These are phyloP conservation scores for Scaptomyza flava DNA, from an alignment of 2,888 invertebrate species.

Conservation along the genomic window DNA sequence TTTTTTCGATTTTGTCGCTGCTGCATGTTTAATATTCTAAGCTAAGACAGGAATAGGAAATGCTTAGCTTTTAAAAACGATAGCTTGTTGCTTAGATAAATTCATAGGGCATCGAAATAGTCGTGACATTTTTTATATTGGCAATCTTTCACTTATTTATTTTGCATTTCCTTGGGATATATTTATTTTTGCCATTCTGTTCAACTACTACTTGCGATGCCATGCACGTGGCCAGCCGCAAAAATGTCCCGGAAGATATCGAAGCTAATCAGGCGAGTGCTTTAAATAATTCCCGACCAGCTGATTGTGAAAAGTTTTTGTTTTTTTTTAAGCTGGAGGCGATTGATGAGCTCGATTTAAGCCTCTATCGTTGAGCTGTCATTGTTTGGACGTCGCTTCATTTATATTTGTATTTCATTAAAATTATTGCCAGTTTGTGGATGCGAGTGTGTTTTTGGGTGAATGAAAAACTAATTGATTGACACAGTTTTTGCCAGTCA, in stretches of 20 bases:
- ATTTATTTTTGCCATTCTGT: slow-evolving; percentile 21
- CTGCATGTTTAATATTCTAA: slow-evolving; percentile 27
- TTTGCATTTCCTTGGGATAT: slow-evolving; percentile 58
- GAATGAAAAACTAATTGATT: slow-evolving; percentile 69
- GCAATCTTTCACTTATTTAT: slow-evolving; percentile 35
- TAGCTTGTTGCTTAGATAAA: neutral
- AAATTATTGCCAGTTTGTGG: slow-evolving; percentile 62
- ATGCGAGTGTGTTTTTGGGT: slow-evolving; percentile 18
- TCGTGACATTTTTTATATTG: neutral
- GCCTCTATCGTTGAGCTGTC: slow-evolving; percentile 54
- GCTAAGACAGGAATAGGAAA: neutral
- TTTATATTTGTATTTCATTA: slow-evolving; percentile 79
- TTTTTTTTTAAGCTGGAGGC: slow-evolving; percentile 12
- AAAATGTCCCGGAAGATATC: slow-evolving; percentile 63
- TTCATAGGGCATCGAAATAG: slow-evolving; percentile 7
- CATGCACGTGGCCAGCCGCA: slow-evolving; percentile 67
- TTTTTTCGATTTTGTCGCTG: slow-evolving; percentile 36
- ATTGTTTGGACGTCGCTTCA: slow-evolving; percentile 64
- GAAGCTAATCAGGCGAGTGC: slow-evolving; percentile 72
- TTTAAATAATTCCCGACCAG: slow-evolving; percentile 68
- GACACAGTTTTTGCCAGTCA: slow-evolving; percentile 72
- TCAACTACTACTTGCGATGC: slow-evolving; percentile 69
- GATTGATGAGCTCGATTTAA: slow-evolving; percentile 67
- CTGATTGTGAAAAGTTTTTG: slow-evolving; percentile 52
- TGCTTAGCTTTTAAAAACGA: neutral